Conservation (phyloP, 2,888 invertebrate genomes). For the Eretmocerus hayati region DNA sequence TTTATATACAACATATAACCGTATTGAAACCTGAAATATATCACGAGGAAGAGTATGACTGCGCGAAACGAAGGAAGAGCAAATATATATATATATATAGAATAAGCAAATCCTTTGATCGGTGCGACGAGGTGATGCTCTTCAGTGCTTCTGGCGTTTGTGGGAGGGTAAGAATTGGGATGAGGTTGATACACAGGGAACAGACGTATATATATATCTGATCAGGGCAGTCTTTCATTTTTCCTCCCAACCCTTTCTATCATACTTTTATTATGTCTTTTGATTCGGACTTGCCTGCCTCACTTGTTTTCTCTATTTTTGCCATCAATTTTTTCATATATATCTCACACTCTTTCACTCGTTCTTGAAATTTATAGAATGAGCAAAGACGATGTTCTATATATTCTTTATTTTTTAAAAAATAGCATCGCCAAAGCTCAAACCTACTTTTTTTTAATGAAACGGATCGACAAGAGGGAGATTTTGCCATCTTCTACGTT, state of each 20-base stretch:
- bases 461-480: too few relatives aligned
- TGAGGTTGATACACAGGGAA: conserved; percentile 44
- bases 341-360: conserved; percentile 1
- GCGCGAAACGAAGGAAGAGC: conserved; percentile 14
- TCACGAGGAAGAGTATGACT: too few relatives aligned
- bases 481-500: too few relatives aligned
- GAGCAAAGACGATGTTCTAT: too few relatives aligned
- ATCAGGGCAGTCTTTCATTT: conserved; percentile 27
- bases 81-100: conserved; percentile 18
- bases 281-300: conserved; percentile 8
- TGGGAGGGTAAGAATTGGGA: conserved; percentile 39
- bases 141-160: conserved; percentile 43
- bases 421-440: too few relatives aligned
- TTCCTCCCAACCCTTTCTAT: neutral
- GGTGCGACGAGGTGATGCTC: conserved; percentile 35
- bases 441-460: too few relatives aligned
- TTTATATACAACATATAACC: too few relatives aligned
- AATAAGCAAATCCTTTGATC: conserved; percentile 30
- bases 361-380: too few relatives aligned
- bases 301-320: conserved; percentile 8
- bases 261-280: neutral
- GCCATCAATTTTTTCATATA: conserved; percentile 4
- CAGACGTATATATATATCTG: conserved; percentile 30
- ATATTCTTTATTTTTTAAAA: too few relatives aligned
- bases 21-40: too few relatives aligned